Evolutionary conservation across 2,797 vertebrate species (phyloP).

Genomic region (Melopsittacus undulatus): DNA sequence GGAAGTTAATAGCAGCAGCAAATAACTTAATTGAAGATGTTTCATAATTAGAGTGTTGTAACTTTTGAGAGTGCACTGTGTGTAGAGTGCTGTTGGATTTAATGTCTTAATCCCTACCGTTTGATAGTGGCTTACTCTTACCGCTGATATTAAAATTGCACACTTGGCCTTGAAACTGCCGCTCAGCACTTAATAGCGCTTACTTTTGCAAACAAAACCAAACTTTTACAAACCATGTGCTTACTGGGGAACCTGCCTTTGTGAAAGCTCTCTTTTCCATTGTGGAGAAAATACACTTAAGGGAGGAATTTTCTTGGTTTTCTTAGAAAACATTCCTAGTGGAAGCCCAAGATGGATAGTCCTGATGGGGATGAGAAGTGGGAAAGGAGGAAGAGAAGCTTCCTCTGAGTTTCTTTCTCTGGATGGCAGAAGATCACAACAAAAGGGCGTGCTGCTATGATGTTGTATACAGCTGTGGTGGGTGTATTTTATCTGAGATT

Average conservation of each 20-base stretch:
- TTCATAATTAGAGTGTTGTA: slow-evolving; percentile 64
- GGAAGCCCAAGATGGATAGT: not conserved
- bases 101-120: slow-evolving; percentile 47
- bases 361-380: not conserved
- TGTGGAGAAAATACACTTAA: not conserved
- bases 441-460: not conserved
- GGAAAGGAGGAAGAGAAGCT: not conserved
- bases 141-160: slow-evolving; percentile 21
- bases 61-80: slow-evolving; percentile 22
- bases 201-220: not conserved
- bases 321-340: not conserved
- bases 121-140: slow-evolving; percentile 42
- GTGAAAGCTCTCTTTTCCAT: not conserved
- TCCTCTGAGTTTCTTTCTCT: not conserved
- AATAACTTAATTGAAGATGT: slow-evolving; percentile 67
- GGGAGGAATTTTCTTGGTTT: not conserved
- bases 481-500: not conserved
- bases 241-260: not conserved
- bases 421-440: not conserved
- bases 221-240: not conserved
- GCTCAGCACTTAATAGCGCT: not conserved
- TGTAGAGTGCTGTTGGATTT: slow-evolving; percentile 3
- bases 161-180: slow-evolving; percentile 6
- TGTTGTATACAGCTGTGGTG: slow-evolving; percentile 44
- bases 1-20: slow-evolving; percentile 60